phyloP scores from a whole-genome alignment of 1,140 invertebrate species.

The Platyura marginata region DNA sequence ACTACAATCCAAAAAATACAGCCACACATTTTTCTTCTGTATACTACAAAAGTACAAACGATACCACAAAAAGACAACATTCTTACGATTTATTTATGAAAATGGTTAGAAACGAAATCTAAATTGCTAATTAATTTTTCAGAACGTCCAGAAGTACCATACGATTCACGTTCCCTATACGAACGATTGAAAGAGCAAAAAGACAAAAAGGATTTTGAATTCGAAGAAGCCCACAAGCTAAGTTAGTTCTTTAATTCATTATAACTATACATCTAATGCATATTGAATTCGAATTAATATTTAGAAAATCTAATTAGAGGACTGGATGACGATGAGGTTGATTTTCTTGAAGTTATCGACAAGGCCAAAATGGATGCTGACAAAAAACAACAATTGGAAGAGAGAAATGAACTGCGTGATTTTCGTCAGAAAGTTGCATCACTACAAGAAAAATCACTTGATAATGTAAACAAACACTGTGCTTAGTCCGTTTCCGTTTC shows the following conservation, averaged over 20 bases:
- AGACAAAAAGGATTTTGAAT: constrained; percentile 76
- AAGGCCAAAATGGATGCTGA: constrained; percentile 68
- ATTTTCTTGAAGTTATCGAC: constrained; percentile 81
- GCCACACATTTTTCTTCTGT: no score
- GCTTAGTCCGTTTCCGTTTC: constrained; percentile 12
- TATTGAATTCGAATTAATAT: constrained; percentile 12
- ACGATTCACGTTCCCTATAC: constrained; percentile 68
- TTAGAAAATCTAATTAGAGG: constrained; percentile 88
- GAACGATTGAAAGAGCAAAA: constrained; percentile 83
- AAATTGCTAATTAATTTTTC: constrained; percentile 10
- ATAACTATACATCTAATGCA: neutral
- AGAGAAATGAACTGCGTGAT: constrained; percentile 61
- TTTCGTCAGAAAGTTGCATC: constrained; percentile 64
- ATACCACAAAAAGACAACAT: no score
- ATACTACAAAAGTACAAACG: constrained; percentile 1
- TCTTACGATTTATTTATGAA: no score
- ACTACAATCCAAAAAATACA: constrained; percentile 2
- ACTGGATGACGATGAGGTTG: constrained; percentile 85
- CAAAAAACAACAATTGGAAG: constrained; percentile 57
- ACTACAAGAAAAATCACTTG: constrained; percentile 51
- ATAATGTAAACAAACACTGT: constrained; percentile 33
- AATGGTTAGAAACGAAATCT: no score
- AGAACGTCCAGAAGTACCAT: constrained; percentile 72
- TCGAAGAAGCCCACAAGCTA: constrained; percentile 83
- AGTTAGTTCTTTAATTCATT: constrained; percentile 38